Evolutionary conservation across 2,797 vertebrate genomes (phyloP), one percentile per base, ranked within the genome.

Genomic region (Galaxias olidus): DNA sequence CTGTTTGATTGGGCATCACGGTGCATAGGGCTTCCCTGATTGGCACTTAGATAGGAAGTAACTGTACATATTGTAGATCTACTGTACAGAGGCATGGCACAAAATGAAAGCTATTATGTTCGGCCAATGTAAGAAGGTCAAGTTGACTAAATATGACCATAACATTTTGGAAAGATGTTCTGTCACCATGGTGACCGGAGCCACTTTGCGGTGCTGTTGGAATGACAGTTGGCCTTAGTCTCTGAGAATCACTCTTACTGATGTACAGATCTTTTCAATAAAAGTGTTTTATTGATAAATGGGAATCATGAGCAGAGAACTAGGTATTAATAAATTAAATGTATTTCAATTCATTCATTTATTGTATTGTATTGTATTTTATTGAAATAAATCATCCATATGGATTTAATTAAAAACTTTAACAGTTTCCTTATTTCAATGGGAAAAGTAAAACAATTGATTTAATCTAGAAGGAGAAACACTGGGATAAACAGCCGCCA

Each of bases 61-160:
- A 90, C 92, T 98, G 95, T 98, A 97, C 93, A 98, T 97, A 98
- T 90, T 97, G 96, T 96, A 97, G 92, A 96, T 95, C 93, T 90
- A 89, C 68, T 95, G 94, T 94, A 94, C 93, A 92, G 93, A 94
- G 85, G 92, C 86, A 87, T 63, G 48, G 67, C 58, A 56, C 66
- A 58, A 59, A 65, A 51, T n/a, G 65, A 49, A 71, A 61, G 40
- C 51, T 59, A 14, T 44, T 9, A 69, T 64, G 20, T 61, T 61
- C 4, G 13, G 14, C 19, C 49, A 12, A 61, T n/a, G 20, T 40
- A 46, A 15, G 20, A 49, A 40, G 40, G 46, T 4, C 2, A 30
- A 54, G 18, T 20, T 30, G 53, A 55, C 40, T 41, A 12, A 14
- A 9, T 55, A 14, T 11, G 41, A 20, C 20, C 20, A 40, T 8